Evolutionary conservation across 1,140 invertebrate species (phyloP).

Genomic region (Bombyx mori): ASM3026992v2 NC_085110.1:17574501-17575000

Average conservation of each 20-base stretch:
- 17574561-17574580: conserved; percentile 45
- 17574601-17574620: conserved; percentile 72
- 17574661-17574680: conserved; percentile 62
- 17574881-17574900: too few relatives aligned
- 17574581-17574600: conserved; percentile 59
- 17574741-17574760: too few relatives aligned
- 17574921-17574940: too few relatives aligned
- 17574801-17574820: too few relatives aligned
- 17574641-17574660: conserved; percentile 51
- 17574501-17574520: conserved; percentile 74
- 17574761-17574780: too few relatives aligned
- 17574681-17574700: conserved; percentile 52
- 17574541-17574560: conserved; percentile 31
- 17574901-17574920: too few relatives aligned
- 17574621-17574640: conserved; percentile 70
- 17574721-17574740: background rate
- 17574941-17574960: conserved; percentile 24
- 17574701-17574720: conserved; percentile 38
- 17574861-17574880: too few relatives aligned
- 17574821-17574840: too few relatives aligned
- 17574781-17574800: too few relatives aligned
- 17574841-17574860: too few relatives aligned
- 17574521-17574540: conserved; percentile 73
- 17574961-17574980: conserved; percentile 22
- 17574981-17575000: background rate